Evolutionary conservation across 2,888 invertebrate species (phyloP).

Genomic region (Drosophila colorata): DNA sequence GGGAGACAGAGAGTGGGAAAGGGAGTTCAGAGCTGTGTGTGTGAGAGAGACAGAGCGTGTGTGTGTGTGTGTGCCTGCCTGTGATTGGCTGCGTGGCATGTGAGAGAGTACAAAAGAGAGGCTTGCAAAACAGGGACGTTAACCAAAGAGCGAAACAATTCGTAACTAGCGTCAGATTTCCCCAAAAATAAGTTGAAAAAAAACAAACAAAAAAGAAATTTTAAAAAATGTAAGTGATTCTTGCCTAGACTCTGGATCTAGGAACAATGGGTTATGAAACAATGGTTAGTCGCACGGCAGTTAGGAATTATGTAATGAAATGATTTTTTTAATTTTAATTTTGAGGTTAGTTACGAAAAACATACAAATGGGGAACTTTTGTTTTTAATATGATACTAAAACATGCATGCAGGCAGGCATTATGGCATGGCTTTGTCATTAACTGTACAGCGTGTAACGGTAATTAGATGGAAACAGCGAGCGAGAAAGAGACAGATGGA

Average conservation of each 20-base stretch:
- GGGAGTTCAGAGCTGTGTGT: not conserved
- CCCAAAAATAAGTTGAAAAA: constrained; percentile 7
- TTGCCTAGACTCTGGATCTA: not conserved
- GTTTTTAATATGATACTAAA: constrained; percentile 10
- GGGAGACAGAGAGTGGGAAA: constrained; percentile 3
- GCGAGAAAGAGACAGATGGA: not conserved
- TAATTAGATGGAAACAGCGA: constrained; percentile 1
- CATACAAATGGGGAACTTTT: constrained; percentile 10
- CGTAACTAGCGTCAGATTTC: constrained; percentile 1
- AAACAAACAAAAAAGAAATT: not conserved
- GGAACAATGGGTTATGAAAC: not conserved
- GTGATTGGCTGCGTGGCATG: constrained; percentile 4
- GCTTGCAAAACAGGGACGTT: not conserved
- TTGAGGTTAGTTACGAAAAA: constrained; percentile 21
- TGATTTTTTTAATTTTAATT: constrained; percentile 5
- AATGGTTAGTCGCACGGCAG: constrained; percentile 17
- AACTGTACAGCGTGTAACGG: constrained; percentile 16
- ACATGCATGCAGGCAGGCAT: constrained; percentile 28
- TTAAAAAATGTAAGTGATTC: not conserved
- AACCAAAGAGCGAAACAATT: constrained; percentile 6
- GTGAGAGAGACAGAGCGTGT: constrained; percentile 1
- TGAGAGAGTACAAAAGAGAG: not conserved
- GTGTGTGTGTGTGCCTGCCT: constrained; percentile 1
- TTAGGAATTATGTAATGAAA: constrained; percentile 14
- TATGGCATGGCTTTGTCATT: constrained; percentile 5